These are phyloP conservation scores for Gadus macrocephalus DNA, from an alignment of 2,113 vertebrate genomes.

Conservation along the genomic window DNA sequence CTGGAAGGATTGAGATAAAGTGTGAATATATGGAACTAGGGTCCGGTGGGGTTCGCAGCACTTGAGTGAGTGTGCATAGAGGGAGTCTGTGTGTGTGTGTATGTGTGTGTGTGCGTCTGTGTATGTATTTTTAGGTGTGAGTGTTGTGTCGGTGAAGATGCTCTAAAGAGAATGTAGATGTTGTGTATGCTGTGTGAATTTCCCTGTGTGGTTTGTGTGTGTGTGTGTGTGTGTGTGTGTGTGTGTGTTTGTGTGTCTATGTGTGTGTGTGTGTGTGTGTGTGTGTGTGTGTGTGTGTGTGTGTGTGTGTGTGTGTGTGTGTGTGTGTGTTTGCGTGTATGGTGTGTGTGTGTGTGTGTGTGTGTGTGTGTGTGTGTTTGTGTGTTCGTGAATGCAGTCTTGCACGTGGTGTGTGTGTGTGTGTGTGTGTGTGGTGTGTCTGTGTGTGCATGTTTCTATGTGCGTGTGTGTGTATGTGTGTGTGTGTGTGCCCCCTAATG, in stretches of 20 bases:
- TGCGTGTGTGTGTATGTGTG: constrained; percentile 33
- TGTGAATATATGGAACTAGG: too few relatives aligned
- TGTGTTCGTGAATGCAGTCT: too few relatives aligned
- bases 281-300: constrained; percentile 12
- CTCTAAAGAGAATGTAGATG: constrained; percentile 1
- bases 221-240: constrained; percentile 27
- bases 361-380: constrained; percentile 14
- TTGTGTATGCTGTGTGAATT: constrained; percentile 18
- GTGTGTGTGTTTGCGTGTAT: constrained; percentile 24
- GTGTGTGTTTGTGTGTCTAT: too few relatives aligned
- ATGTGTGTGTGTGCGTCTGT: constrained; percentile 10
- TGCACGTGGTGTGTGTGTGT: constrained; percentile 21
- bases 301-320: constrained; percentile 22
- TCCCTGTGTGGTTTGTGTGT: neutral
- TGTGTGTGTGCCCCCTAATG: constrained; percentile 63
- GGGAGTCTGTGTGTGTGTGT: constrained; percentile 10
- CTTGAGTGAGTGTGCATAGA: too few relatives aligned
- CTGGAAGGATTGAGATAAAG: too few relatives aligned
- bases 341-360: constrained; percentile 46
- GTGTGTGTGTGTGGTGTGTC: too few relatives aligned
- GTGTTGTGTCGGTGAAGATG: constrained; percentile 4
- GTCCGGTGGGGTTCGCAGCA: too few relatives aligned
- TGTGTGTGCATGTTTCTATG: too few relatives aligned
- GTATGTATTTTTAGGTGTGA: constrained; percentile 13
- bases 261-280: constrained; percentile 33